These are phyloP conservation scores for Sussaba pulchella DNA, from an alignment of 2,888 invertebrate species.

Conservation along the genomic window DNA sequence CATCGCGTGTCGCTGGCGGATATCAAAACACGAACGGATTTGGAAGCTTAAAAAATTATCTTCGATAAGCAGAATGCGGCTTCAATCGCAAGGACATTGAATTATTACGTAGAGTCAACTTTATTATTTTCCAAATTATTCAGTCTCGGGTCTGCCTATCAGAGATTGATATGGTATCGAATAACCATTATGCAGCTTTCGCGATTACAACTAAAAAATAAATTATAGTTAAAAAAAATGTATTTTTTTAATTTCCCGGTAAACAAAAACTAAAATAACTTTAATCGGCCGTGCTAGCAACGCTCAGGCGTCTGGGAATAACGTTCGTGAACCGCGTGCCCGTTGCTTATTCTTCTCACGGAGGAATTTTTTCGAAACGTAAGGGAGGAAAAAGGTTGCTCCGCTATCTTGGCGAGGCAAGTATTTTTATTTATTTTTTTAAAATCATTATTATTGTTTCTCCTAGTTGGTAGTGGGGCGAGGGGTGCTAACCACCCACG, in stretches of 20 bases:
- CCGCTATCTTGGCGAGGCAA: conserved; percentile 13
- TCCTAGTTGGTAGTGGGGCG: conserved; percentile 5
- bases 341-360: conserved; percentile 12
- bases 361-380: conserved; percentile 29
- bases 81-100: background rate
- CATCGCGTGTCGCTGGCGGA: conserved; percentile 36
- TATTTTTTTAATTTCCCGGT: background rate
- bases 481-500: conserved; percentile 25
- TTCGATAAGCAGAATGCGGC: conserved; percentile 3
- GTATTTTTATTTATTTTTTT: too few relatives aligned
- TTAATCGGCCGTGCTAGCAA: background rate
- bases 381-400: background rate
- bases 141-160: too few relatives aligned
- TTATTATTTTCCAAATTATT: background rate
- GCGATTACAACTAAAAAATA: too few relatives aligned
- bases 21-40: conserved; percentile 14
- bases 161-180: background rate
- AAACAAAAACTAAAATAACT: conserved; percentile 5
- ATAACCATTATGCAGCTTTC: background rate
- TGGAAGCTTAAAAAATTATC: background rate
- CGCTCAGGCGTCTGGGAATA: conserved; percentile 22
- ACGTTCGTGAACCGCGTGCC: conserved; percentile 8
- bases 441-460: too few relatives aligned
- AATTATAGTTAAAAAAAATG: background rate
- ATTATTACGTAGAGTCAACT: background rate